Conservation (phyloP, 2,888 invertebrate genomes). For the Oscheius sp. region DNA sequence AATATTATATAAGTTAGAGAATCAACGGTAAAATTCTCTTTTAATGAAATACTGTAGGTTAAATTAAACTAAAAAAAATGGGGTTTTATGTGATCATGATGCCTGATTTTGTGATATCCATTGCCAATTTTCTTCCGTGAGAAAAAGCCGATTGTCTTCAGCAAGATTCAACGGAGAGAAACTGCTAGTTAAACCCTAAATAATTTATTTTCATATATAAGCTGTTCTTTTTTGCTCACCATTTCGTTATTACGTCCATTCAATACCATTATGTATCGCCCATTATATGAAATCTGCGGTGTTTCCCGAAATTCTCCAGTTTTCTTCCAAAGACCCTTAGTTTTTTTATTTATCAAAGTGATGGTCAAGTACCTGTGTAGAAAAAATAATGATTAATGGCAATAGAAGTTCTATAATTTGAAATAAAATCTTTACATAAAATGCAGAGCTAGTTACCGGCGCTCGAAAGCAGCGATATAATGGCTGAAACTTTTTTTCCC, state of each 20-base stretch:
- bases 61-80: not conserved
- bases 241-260: conserved; percentile 5
- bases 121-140: conserved; percentile 14
- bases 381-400: conserved; percentile 27
- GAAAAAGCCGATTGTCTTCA: not conserved
- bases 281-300: conserved; percentile 39
- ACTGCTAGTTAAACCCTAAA: conserved; percentile 16
- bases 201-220: not conserved
- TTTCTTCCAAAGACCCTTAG: conserved; percentile 40
- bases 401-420: not conserved
- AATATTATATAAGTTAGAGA: conserved; percentile 17
- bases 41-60: not conserved
- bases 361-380: conserved; percentile 16
- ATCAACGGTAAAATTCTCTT: not conserved
- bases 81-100: not conserved
- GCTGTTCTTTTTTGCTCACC: no score
- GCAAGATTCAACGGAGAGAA: conserved; percentile 22
- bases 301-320: conserved; percentile 48
- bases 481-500: conserved; percentile 47
- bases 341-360: not conserved
- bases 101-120: not conserved
- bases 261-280: conserved; percentile 10
- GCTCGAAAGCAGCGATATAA: conserved; percentile 42
- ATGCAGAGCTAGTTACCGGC: conserved; percentile 40
- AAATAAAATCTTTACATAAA: conserved; percentile 18